phyloP scores from a whole-genome alignment of 2,797 vertebrate species.

The Rhadinocentrus ornatus region DNA sequence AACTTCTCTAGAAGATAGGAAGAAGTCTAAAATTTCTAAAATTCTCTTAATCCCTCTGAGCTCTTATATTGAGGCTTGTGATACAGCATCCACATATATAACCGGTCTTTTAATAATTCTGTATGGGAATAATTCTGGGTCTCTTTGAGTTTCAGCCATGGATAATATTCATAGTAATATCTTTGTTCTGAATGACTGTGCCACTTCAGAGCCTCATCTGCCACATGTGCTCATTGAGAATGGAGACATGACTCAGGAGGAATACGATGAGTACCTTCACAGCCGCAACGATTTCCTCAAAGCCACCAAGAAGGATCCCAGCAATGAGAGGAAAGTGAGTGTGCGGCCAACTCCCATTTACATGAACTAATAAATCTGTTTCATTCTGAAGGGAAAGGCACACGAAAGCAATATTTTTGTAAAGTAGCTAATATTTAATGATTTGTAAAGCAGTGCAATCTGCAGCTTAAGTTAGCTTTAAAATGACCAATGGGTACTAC shows the following conservation, averaged over 20 bases:
- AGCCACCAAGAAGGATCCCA: conserved; percentile 90
- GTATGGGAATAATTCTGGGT: conserved; percentile 7
- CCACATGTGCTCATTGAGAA: conserved; percentile 92
- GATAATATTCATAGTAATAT: conserved; percentile 27
- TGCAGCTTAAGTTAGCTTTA: background rate
- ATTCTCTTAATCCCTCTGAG: too few relatives aligned
- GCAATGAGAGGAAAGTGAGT: conserved; percentile 90
- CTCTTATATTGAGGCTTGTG: conserved; percentile 1
- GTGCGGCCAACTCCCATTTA: conserved; percentile 4
- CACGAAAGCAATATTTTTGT: background rate
- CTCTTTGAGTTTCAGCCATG: conserved; percentile 17
- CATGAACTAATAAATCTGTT: conserved; percentile 5
- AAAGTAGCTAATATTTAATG: background rate
- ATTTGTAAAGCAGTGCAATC: background rate
- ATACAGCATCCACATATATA: conserved; percentile 8
- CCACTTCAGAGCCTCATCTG: conserved; percentile 89
- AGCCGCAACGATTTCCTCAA: conserved; percentile 91
- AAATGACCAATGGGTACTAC: background rate
- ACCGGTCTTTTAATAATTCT: conserved; percentile 15
- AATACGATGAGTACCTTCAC: conserved; percentile 91
- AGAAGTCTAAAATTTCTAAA: too few relatives aligned
- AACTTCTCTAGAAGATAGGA: too few relatives aligned
- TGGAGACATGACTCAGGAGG: conserved; percentile 91
- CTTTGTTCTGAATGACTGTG: conserved; percentile 25
- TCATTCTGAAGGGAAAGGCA: background rate